Evolutionary conservation across 2,113 vertebrate genomes (phyloP).

Genomic region (Engraulis encrasicolus): DNA sequence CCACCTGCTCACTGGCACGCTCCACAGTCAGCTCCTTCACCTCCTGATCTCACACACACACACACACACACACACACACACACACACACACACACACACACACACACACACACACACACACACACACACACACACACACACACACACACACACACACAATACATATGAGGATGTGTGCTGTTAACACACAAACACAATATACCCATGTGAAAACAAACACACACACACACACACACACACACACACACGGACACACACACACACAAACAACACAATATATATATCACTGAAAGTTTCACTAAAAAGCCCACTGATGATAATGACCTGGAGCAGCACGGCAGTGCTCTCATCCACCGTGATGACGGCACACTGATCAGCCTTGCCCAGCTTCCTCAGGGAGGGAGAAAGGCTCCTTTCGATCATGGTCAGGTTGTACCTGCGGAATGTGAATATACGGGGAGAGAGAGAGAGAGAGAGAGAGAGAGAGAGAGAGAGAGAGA

Average conservation of each 20-base stretch:
- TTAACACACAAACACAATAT: background rate
- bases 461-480: no score
- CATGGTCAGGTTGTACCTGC: slow-evolving; percentile 84
- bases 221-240: background rate
- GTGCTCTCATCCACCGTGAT: slow-evolving; percentile 89
- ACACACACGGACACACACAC: background rate
- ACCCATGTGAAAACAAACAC: background rate
- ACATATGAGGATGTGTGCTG: background rate
- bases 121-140: background rate
- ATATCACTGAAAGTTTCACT: no score
- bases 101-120: background rate
- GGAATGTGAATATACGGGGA: background rate
- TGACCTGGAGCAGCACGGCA: slow-evolving; percentile 88
- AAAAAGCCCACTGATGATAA: background rate
- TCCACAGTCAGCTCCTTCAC: slow-evolving; percentile 80
- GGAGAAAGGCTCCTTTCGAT: slow-evolving; percentile 81
- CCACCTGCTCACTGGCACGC: slow-evolving; percentile 76
- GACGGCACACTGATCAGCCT: slow-evolving; percentile 74
- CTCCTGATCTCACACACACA: slow-evolving; percentile 67
- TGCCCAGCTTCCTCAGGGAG: slow-evolving; percentile 79
- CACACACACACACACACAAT: background rate
- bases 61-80: background rate
- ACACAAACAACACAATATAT: background rate
- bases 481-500: no score
- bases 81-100: background rate